These are phyloP conservation scores for Zoanthus gigantus DNA, from an alignment of 92 coral and sea anemone genomes.

Conservation along the genomic window DNA sequence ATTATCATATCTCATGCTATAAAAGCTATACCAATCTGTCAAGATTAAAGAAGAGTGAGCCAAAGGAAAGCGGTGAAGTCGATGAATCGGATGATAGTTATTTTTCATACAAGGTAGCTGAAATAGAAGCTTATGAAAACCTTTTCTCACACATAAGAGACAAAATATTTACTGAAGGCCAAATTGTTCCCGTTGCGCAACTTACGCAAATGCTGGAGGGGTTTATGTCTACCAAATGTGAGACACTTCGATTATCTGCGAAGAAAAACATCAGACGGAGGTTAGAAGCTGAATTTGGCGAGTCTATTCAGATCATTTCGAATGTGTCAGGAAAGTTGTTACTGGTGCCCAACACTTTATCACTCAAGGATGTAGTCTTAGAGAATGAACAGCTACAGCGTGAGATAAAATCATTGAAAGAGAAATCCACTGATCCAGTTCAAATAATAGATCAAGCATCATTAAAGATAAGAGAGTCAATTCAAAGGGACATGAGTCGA, in stretches of 20 bases:
- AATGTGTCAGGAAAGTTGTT: conserved; percentile 52
- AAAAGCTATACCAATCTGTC: conserved; percentile 48
- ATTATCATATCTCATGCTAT: conserved; percentile 63
- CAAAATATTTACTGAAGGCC: conserved; percentile 9
- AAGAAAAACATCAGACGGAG: conserved; percentile 54
- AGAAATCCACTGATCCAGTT: conserved; percentile 30
- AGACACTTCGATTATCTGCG: conserved; percentile 32
- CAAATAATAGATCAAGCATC: conserved; percentile 40
- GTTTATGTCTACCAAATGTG: conserved; percentile 20
- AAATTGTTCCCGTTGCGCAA: conserved; percentile 17
- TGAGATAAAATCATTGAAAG: conserved; percentile 27
- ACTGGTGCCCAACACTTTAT: conserved; percentile 47
- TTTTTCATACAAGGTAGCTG: background rate
- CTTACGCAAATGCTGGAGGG: background rate
- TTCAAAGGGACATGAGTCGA: conserved; percentile 20
- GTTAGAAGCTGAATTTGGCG: conserved; percentile 53
- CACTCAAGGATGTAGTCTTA: conserved; percentile 44
- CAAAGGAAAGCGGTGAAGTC: background rate
- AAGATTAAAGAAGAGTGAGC: conserved; percentile 7
- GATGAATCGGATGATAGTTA: background rate
- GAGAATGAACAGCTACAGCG: conserved; percentile 47
- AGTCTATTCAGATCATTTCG: conserved; percentile 26
- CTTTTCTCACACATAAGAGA: conserved; percentile 49
- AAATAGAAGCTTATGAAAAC: conserved; percentile 42
- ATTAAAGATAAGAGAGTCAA: conserved; percentile 21